Conservation (phyloP, 2,113 vertebrate species). For the Myrmecobius fasciatus region DNA sequence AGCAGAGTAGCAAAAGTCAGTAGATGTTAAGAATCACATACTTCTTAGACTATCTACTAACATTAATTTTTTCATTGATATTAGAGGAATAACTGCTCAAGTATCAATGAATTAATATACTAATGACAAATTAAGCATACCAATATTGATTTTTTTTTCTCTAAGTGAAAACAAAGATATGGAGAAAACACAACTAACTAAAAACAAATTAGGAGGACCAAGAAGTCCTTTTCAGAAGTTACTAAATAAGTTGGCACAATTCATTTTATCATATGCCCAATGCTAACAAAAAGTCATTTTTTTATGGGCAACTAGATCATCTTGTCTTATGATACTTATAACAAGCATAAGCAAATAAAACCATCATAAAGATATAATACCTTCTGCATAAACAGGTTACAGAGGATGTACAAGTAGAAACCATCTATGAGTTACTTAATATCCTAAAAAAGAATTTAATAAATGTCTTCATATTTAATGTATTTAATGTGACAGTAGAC, state of each 20-base stretch:
- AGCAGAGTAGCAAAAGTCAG: neutral
- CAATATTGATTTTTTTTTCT: neutral
- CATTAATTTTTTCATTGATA: too few species aligned
- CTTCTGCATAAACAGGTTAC: neutral
- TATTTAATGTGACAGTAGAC: neutral
- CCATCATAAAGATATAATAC: neutral
- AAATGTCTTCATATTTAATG: neutral
- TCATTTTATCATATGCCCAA: neutral
- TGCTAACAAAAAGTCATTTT: neutral
- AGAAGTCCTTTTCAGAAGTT: neutral
- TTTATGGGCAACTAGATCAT: neutral
- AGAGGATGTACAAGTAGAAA: neutral
- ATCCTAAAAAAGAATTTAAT: neutral
- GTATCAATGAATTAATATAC: neutral
- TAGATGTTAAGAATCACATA: too few species aligned
- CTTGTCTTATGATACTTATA: neutral
- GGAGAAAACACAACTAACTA: neutral
- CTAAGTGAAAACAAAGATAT: neutral
- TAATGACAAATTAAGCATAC: neutral
- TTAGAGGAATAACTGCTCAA: neutral
- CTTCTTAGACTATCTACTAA: too few species aligned
- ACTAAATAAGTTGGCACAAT: neutral
- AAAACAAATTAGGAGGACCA: neutral
- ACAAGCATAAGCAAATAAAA: neutral
- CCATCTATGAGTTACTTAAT: neutral